Conservation (phyloP, 2,888 invertebrate genomes). For the Platynereis dumerilii region DNA sequence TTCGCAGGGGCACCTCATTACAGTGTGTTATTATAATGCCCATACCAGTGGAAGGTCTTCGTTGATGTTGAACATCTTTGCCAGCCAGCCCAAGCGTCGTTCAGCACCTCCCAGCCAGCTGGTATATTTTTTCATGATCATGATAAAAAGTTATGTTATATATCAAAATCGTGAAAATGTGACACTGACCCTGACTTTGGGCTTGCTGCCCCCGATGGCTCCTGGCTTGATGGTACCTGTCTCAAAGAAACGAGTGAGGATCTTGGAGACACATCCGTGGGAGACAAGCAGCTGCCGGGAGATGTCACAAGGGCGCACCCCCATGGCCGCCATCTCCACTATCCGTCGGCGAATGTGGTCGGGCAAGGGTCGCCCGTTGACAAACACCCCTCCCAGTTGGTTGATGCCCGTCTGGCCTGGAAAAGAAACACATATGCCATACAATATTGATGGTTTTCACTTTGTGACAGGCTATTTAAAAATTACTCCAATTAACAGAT, state of each 20-base stretch:
- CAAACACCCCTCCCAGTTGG: conserved; percentile 95
- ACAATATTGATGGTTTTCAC: background rate
- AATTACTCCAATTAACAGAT: too few relatives aligned
- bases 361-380: conserved; percentile 95
- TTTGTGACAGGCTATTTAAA: too few relatives aligned
- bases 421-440: background rate
- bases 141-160: too few relatives aligned
- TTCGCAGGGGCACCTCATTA: too few relatives aligned
- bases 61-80: too few relatives aligned
- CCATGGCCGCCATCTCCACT: conserved; percentile 91
- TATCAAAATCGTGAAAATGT: too few relatives aligned
- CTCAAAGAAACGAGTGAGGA: conserved; percentile 93
- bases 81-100: too few relatives aligned
- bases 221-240: conserved; percentile 95
- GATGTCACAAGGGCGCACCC: conserved; percentile 95
- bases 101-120: too few relatives aligned
- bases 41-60: too few relatives aligned
- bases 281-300: conserved; percentile 93
- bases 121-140: too few relatives aligned
- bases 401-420: conserved; percentile 87
- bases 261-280: conserved; percentile 97
- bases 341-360: conserved; percentile 92
- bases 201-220: conserved; percentile 92
- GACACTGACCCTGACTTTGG: conserved; percentile 73
- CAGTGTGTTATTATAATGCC: too few relatives aligned